Evolutionary conservation across 92 coral and sea anemone species (phyloP), one percentile per base, ranked within the genome.

Genomic region (Pocillopora grandis): DNA sequence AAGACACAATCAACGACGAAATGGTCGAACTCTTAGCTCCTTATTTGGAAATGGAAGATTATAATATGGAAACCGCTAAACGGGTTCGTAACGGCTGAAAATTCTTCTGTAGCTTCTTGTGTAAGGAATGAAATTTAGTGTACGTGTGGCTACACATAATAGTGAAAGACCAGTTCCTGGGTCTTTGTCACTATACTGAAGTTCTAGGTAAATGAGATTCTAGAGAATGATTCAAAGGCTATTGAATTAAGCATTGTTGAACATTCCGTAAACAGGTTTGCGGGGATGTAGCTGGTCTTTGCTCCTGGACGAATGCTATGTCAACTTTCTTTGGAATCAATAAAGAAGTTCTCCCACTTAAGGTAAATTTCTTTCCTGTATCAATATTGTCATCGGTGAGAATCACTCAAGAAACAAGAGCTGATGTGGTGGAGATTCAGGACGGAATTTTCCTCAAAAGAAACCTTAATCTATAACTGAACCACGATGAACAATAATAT

Each of bases 231-330:
- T 60, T 20, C 13, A 42, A 42, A 35, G 9, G 1, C 20, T 7
- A 33, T 10, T 3, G 20, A 10, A 77, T 71, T 33, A 49, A 33
- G 21, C 14, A 8, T 9, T 74, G 14, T 71, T 49, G 18, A 15
- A 20, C 27, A 66, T 59, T 66, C 21, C 42, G 27, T 84, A 14
- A 12, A 69, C 78, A 96, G 99, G 99, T 96, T 57, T 96, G 99
- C 76, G 99, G 99, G 60, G 98, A 96, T 84, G 98, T 96, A 19
- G 99, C 99, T 71, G 99, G 99, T 36, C 69, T 96, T 95, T 96
- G 99, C 75, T 90, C 99, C 1, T 96, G 99, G 99, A 91, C 95
- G 37, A 88, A 91, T 73, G 94, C 99, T 77, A 96, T 96, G 99
- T 88, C 99, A 55, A 81, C 84, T 36, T 96, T 96, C 97, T 96